These are phyloP conservation scores for Esox niger DNA, from an alignment of 2,113 vertebrate genomes.

Conservation along the genomic window DNA sequence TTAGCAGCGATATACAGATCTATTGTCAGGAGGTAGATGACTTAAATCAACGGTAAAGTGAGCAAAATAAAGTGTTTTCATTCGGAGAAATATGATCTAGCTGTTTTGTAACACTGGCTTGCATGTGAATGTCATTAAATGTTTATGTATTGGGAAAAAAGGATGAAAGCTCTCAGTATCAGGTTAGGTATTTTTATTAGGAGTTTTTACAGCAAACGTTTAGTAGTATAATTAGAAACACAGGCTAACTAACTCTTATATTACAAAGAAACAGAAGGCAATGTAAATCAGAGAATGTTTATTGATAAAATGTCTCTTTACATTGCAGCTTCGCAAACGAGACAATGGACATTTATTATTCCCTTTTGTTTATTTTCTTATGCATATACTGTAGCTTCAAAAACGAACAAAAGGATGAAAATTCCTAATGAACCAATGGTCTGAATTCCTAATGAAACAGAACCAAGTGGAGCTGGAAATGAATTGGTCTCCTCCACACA, in stretches of 20 bases:
- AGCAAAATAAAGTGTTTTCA: slow-evolving; percentile 47
- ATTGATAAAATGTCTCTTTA: too few relatives aligned
- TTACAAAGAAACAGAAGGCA: too few relatives aligned
- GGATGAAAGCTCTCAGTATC: background rate
- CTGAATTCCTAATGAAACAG: background rate
- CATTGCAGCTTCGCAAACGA: too few relatives aligned
- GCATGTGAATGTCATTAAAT: background rate
- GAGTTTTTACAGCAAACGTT: background rate
- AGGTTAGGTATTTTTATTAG: background rate
- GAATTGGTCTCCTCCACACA: background rate
- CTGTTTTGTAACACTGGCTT: background rate
- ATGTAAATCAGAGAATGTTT: too few relatives aligned
- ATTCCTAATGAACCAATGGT: background rate
- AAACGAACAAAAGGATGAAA: background rate
- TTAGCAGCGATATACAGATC: slow-evolving; percentile 37
- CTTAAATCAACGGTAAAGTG: slow-evolving; percentile 57
- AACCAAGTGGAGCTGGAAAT: background rate
- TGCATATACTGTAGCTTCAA: background rate
- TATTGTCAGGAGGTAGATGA: slow-evolving; percentile 42
- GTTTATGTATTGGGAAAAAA: background rate
- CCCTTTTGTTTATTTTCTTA: too few relatives aligned
- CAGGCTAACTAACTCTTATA: too few relatives aligned
- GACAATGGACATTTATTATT: too few relatives aligned
- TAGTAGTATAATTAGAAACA: background rate
- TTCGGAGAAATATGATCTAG: background rate